Evolutionary conservation across 1,140 invertebrate species (phyloP), one percentile per base, ranked within the genome.

Genomic region (Meloidogyne floridensis): DNA sequence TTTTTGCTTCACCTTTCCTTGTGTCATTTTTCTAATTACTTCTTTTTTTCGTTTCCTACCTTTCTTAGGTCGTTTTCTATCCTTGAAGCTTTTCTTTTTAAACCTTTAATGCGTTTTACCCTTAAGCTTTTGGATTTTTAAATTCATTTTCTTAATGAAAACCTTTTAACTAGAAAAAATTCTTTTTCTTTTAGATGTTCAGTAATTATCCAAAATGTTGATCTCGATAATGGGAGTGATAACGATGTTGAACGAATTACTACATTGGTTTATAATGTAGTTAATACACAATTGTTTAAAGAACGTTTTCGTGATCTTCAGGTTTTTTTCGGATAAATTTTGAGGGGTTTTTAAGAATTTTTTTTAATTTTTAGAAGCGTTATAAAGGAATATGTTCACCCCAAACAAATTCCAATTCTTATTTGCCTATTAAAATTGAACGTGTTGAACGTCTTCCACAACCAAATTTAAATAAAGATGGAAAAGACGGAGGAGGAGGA

Each of bases 141-240:
- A 32, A 32, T 32, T 32, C 32, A 2, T 32, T 32, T 32, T 1
- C 2, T 32, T 32, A 2, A 32, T 32, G 2, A 32, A 32, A 32
- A 32, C 32, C 32, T 32, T 32, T 32, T 32, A 32, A 32, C 32
- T 2, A 32, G 32, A 32, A 32, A 54, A 13, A 42, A 3, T 32
- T 59, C 3, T n/a, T 11, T 65, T 10, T 15, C 20, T 20, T 77
- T 59, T 72, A 79, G 77, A 18, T 69, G 77, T 72, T 79, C 42
- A 13, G 77, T 79, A 42, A 79, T 79, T 10, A 79, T 79, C 32
- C 77, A 79, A 47, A 79, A 79, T 71, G 65, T 79, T 47, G 77
- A 54, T 43, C 13, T 71, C 7, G 53, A 79, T 32, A 71, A 10
- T 51, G 77, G 56, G 5, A 47, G 77, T 15, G 5, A 54, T 69